Evolutionary conservation across 1,140 invertebrate species (phyloP).

Genomic region (Calephelis nemesis): DNA sequence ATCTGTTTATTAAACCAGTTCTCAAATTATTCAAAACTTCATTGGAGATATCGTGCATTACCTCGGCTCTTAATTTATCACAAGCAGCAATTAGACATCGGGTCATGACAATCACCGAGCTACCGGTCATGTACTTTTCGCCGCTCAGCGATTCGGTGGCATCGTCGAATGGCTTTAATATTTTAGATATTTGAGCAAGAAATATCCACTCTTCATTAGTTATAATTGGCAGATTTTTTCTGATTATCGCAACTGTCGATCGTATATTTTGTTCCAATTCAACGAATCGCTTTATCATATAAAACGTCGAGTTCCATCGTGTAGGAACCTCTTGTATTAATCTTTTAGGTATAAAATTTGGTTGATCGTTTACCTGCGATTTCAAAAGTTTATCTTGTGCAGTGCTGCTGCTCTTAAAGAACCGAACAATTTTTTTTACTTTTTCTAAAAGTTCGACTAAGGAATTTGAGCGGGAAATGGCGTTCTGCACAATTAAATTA

Average conservation of each 20-base stretch:
- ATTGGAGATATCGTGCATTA: not conserved
- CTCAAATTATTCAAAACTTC: not conserved
- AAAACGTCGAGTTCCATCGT: slow-evolving; percentile 33
- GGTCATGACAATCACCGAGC: slow-evolving; percentile 33
- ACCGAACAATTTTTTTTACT: slow-evolving; percentile 20
- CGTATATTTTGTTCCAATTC: slow-evolving; percentile 28
- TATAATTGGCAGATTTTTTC: slow-evolving; percentile 19
- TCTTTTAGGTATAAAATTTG: slow-evolving; percentile 28
- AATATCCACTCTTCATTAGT: slow-evolving; percentile 32
- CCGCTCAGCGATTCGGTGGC: slow-evolving; percentile 39
- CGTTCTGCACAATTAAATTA: slow-evolving; percentile 40
- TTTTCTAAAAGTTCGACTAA: slow-evolving; percentile 40
- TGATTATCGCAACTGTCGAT: slow-evolving; percentile 33
- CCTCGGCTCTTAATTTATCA: not conserved
- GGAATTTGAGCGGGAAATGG: slow-evolving; percentile 38
- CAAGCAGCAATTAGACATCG: slow-evolving; percentile 28
- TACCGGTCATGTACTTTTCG: slow-evolving; percentile 41
- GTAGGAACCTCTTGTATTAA: slow-evolving; percentile 37
- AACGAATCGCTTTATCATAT: slow-evolving; percentile 28
- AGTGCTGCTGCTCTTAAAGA: too few species aligned
- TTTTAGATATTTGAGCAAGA: slow-evolving; percentile 25
- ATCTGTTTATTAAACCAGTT: too few species aligned
- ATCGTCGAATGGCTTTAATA: slow-evolving; percentile 41
- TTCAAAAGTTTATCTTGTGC: slow-evolving; percentile 35
- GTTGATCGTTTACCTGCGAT: slow-evolving; percentile 25